Conservation (phyloP, 2,888 invertebrate species). For the Bhutanitis thaidina region DNA sequence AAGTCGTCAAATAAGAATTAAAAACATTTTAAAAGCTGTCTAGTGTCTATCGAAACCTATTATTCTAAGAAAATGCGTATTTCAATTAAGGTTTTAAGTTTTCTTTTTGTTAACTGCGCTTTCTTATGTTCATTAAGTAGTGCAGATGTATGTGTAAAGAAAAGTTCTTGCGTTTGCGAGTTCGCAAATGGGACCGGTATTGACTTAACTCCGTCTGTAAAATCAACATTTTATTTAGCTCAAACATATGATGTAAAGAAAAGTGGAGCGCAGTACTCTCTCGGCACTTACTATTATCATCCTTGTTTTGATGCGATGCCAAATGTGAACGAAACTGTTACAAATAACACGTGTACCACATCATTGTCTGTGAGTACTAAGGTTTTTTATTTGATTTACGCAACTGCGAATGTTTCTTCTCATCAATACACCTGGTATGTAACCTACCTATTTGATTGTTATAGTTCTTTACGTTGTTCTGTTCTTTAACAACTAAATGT, state of each 20-base stretch:
- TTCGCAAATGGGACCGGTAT: conserved; percentile 73
- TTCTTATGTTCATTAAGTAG: conserved; percentile 26
- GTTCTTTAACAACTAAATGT: too few relatives aligned
- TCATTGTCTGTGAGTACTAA: conserved; percentile 50
- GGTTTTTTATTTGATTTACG: neutral
- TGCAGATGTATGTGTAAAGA: conserved; percentile 52
- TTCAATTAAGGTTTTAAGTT: conserved; percentile 25
- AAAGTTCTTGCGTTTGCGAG: conserved; percentile 60
- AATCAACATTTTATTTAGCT: conserved; percentile 45
- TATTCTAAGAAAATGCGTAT: conserved; percentile 29
- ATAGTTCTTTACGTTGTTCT: too few relatives aligned
- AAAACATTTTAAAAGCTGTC: too few relatives aligned
- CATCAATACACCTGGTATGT: too few relatives aligned
- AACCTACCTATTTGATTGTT: too few relatives aligned
- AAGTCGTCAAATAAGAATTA: too few relatives aligned
- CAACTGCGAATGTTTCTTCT: neutral
- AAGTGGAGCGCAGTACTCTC: conserved; percentile 36
- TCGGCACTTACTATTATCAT: conserved; percentile 61
- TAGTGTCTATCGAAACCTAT: neutral
- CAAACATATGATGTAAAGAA: conserved; percentile 37
- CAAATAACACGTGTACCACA: conserved; percentile 38
- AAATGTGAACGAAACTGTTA: conserved; percentile 28
- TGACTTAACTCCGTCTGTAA: conserved; percentile 54
- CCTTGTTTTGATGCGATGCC: conserved; percentile 56
- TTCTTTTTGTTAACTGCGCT: conserved; percentile 32